Conservation (phyloP, 2,113 vertebrate species). For the Asarcornis scutulata region DNA sequence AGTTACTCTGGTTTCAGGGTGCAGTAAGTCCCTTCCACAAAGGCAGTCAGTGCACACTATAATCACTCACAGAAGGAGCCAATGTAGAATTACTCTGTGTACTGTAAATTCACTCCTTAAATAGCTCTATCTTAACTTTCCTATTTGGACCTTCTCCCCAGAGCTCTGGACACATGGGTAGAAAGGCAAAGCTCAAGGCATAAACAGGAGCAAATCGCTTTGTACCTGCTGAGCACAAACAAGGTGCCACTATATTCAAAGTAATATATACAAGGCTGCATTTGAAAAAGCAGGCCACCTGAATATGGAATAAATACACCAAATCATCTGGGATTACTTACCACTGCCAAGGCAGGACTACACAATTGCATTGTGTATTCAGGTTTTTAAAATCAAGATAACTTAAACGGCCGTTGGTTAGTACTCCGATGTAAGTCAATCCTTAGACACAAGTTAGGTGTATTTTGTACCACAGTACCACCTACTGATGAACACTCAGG, state of each 20-base stretch:
- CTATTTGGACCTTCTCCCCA: background rate
- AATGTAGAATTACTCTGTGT: background rate
- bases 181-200: background rate
- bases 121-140: background rate
- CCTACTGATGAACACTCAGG: background rate
- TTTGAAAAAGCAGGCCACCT: background rate
- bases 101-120: background rate
- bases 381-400: background rate
- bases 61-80: background rate
- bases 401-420: background rate
- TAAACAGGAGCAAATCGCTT: background rate
- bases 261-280: background rate
- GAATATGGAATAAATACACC: fast-evolving
- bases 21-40: background rate
- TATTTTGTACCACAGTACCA: background rate
- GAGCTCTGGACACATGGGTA: background rate
- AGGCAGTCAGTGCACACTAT: background rate
- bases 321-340: background rate
- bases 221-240: background rate
- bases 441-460: background rate
- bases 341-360: background rate
- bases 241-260: background rate
- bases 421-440: background rate
- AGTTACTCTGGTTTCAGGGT: background rate
- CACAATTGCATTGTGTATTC: background rate